These are phyloP conservation scores for Autographa gamma DNA, from an alignment of 2,888 invertebrate species.

Conservation along the genomic window DNA sequence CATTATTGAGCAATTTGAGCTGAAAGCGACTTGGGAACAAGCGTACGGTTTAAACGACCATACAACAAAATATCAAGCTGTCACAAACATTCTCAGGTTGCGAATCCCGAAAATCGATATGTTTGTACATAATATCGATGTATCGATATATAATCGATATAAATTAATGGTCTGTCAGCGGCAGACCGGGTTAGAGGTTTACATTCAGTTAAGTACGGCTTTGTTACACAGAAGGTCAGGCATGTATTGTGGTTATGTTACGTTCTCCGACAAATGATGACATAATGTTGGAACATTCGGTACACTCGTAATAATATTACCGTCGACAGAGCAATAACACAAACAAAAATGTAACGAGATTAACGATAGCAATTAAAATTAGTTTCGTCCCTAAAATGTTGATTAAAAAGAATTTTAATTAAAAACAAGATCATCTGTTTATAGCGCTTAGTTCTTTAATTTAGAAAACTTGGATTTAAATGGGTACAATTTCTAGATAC, in stretches of 20 bases:
- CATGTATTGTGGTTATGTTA: slow-evolving; percentile 44
- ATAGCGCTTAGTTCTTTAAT: slow-evolving; percentile 2
- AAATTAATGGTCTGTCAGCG: slow-evolving; percentile 67
- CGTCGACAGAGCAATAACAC: background rate
- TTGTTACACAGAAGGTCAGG: slow-evolving; percentile 46
- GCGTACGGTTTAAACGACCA: slow-evolving; percentile 34
- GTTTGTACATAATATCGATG: slow-evolving; percentile 30
- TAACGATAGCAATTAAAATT: background rate
- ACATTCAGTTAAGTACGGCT: slow-evolving; percentile 53
- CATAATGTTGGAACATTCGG: slow-evolving; percentile 1
- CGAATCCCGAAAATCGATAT: slow-evolving; percentile 46
- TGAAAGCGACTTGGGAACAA: slow-evolving; percentile 40
- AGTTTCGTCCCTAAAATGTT: background rate
- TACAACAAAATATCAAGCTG: slow-evolving; percentile 63
- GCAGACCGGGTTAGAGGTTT: slow-evolving; percentile 57
- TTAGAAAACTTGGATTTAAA: background rate
- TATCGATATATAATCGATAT: slow-evolving; percentile 62
- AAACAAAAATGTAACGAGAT: background rate
- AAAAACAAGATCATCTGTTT: slow-evolving; percentile 4
- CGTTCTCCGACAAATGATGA: slow-evolving; percentile 21
- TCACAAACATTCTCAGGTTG: slow-evolving; percentile 52
- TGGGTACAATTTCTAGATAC: background rate
- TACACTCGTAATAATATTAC: slow-evolving; percentile 1
- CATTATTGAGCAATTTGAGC: slow-evolving; percentile 27
- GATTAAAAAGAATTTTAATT: slow-evolving; percentile 4